Conservation (phyloP, 2,113 vertebrate genomes). For the Corythornis cristatus region DNA sequence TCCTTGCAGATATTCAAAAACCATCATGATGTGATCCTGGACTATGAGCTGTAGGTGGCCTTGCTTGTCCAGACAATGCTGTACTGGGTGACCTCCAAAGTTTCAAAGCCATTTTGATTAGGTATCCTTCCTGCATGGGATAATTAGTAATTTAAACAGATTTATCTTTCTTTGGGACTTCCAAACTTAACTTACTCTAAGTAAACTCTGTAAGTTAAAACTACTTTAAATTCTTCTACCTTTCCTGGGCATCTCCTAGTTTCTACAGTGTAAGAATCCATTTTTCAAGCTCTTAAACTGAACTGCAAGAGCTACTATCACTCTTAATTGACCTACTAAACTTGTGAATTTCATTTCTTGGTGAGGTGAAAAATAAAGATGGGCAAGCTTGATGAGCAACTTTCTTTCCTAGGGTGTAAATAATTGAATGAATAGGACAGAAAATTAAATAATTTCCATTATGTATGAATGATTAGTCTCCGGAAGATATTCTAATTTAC, state of each 20-base stretch:
- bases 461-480: background rate
- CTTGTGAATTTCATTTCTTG: background rate
- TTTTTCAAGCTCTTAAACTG: background rate
- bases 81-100: background rate
- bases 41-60: background rate
- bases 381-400: background rate
- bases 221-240: background rate
- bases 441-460: background rate
- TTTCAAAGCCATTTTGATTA: background rate
- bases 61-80: background rate
- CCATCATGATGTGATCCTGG: no score
- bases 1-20: background rate
- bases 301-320: background rate
- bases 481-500: background rate
- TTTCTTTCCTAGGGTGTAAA: background rate
- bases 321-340: background rate
- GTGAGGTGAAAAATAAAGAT: background rate
- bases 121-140: background rate
- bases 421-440: background rate
- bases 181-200: background rate
- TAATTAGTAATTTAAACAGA: background rate
- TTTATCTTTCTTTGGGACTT: background rate
- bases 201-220: background rate
- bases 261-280: background rate
- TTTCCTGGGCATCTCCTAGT: background rate